Evolutionary conservation across 2,797 vertebrate genomes (phyloP), one percentile per base, ranked within the genome.

Genomic region (Pseudotriccus pelzelni): DNA sequence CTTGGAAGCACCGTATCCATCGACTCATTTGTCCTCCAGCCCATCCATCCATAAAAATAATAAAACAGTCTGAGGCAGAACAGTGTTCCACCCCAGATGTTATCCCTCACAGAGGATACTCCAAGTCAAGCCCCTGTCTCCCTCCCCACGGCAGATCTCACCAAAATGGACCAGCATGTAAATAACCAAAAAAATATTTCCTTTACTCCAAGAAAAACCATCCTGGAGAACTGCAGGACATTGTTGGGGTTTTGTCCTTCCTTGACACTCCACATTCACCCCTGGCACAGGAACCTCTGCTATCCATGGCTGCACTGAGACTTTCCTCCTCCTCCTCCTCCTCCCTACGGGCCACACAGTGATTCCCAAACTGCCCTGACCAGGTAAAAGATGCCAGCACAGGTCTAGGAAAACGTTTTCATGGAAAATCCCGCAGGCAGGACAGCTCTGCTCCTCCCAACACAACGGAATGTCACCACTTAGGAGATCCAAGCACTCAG

Each of bases 241-340:
- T 6, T 44, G 41, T 2, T 56, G 52, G 36, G 14, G 4, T 72
- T 69, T 68, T 43, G 10, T n/a, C 18, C 34, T 28, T 76, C 36
- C 53, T 63, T 27, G 16, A 24, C 24, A 19, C 27, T 59, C n/a
- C 46, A 60, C 2, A 1, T 6, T 46, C 43, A 62, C 21, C 19
- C 22, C 4, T 19, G 10, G 24, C 18, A 55, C 5, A 53, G 39
- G 43, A 64, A 62, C 34, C 49, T 66, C 41, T 53, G 12, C 50
- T 20, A 25, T 28, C 43, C 3, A 0, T 14, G 25, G 24, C 56
- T 43, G 9, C 18, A 39, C 0, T 28, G 14, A 53, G 36, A 74
- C 5, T 30, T 62, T 44, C 32, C 28, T 74, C 27, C 50, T 79
- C 25, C 37, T 37, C 39, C 39, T 39, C 39, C 39, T 39, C 39